A percentile compares a stretch with the other conserved stretches of the same genome.
Evolutionary conservation across 2,113 vertebrate species (phyloP).

Genomic region (Gasterosteus nipponicus): DNA sequence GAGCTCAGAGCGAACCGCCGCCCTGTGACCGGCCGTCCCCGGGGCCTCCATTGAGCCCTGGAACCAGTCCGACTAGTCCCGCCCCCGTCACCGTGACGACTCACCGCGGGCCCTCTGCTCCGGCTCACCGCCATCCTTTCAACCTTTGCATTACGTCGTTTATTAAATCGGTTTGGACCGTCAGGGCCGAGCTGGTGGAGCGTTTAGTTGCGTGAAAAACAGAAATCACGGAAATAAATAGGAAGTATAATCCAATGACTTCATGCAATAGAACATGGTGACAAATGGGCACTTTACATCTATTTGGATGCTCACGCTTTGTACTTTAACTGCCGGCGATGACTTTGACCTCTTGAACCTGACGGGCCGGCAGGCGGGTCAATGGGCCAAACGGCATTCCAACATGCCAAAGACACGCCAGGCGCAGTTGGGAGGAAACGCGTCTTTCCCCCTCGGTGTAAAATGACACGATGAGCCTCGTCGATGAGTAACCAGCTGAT

Average conservation of each 20-base stretch:
- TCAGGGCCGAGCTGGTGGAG: not conserved
- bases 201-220: not conserved
- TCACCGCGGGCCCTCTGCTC: slow-evolving; percentile 29
- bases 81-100: slow-evolving; percentile 27
- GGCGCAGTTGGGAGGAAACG: not conserved
- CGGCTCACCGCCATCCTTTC: not conserved
- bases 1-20: slow-evolving; percentile 66
- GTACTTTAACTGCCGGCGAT: not conserved
- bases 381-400: not conserved
- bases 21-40: slow-evolving; percentile 67
- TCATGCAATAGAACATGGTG: not conserved
- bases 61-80: slow-evolving; percentile 63
- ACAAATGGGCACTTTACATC: not conserved
- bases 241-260: not conserved
- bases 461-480: not conserved
- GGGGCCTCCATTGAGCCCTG: slow-evolving; percentile 43
- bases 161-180: too few relatives aligned
- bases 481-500: not conserved
- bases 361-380: too few relatives aligned
- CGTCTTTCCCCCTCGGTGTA: not conserved
- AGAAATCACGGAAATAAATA: not conserved
- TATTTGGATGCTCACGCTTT: not conserved
- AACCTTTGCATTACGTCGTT: too few relatives aligned
- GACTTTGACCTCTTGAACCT: not conserved
- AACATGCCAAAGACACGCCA: not conserved